phyloP scores from a whole-genome alignment of 2,888 invertebrate species.

The Caenorhabditis virilis region DNA sequence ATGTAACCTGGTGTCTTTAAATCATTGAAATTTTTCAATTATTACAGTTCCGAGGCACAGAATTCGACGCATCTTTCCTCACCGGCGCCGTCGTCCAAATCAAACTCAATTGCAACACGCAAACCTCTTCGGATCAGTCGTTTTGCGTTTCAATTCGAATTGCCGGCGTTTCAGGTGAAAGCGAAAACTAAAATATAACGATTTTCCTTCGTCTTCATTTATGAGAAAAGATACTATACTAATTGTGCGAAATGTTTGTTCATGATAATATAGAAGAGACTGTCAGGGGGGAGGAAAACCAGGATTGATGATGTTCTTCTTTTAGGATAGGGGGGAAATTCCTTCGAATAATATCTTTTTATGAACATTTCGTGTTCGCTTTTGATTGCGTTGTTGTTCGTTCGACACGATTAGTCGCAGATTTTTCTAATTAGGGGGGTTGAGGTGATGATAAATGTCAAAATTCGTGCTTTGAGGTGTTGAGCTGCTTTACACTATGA shows the following conservation, averaged over 20 bases:
- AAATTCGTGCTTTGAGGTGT: no score
- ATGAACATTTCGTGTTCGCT: no score
- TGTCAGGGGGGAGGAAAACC: background rate
- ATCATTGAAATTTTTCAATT: background rate
- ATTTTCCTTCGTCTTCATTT: no score
- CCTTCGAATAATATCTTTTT: conserved; percentile 3
- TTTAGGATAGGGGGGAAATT: background rate
- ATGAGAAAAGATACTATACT: background rate
- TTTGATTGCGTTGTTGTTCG: no score
- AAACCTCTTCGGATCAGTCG: background rate
- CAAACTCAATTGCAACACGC: conserved; percentile 23
- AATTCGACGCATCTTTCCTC: conserved; percentile 27
- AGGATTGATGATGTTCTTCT: background rate
- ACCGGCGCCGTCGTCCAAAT: conserved; percentile 36
- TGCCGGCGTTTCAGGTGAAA: conserved; percentile 26
- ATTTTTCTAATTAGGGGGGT: no score
- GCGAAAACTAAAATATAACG: background rate
- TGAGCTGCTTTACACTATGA: no score
- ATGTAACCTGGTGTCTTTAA: conserved; percentile 15
- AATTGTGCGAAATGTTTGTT: background rate
- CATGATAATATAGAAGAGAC: background rate
- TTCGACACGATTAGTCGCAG: no score
- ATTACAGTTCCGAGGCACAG: conserved; percentile 41
- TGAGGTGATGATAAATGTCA: no score
- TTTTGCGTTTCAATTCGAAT: conserved; percentile 23